phyloP scores from a whole-genome alignment of 2,888 invertebrate species.

The Entomobrya proxima region DNA sequence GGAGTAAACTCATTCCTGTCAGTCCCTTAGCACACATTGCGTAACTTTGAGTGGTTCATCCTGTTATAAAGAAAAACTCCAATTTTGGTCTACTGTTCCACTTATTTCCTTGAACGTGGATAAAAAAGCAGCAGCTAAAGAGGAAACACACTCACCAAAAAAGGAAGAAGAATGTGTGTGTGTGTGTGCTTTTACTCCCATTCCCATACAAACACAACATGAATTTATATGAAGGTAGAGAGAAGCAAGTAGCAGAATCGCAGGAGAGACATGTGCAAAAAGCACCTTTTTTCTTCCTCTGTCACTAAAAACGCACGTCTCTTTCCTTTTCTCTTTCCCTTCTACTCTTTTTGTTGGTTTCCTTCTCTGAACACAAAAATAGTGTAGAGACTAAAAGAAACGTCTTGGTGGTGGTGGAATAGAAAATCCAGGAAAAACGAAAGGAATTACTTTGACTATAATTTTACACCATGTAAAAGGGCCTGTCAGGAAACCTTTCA shows the following conservation, averaged over 20 bases:
- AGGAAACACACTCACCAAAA: neutral
- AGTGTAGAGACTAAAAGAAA: neutral
- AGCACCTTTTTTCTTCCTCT: conserved; percentile 17
- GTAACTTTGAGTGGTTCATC: conserved; percentile 31
- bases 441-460: conserved; percentile 56
- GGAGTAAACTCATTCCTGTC: conserved; percentile 49
- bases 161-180: conserved; percentile 3
- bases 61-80: conserved; percentile 29
- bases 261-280: neutral
- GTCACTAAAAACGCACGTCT: conserved; percentile 42
- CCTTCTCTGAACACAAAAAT: neutral
- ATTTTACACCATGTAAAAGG: conserved; percentile 51
- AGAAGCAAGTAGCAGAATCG: too few relatives aligned
- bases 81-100: conserved; percentile 26
- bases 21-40: conserved; percentile 54
- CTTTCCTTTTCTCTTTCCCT: neutral
- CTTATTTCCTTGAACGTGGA: neutral
- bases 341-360: neutral
- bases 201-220: neutral
- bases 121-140: neutral
- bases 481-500: conserved; percentile 49
- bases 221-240: neutral
- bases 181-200: neutral
- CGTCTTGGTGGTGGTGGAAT: neutral
- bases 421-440: conserved; percentile 4